These are phyloP conservation scores for Sinosuthora webbiana DNA, from an alignment of 2,113 vertebrate genomes.

Conservation along the genomic window DNA sequence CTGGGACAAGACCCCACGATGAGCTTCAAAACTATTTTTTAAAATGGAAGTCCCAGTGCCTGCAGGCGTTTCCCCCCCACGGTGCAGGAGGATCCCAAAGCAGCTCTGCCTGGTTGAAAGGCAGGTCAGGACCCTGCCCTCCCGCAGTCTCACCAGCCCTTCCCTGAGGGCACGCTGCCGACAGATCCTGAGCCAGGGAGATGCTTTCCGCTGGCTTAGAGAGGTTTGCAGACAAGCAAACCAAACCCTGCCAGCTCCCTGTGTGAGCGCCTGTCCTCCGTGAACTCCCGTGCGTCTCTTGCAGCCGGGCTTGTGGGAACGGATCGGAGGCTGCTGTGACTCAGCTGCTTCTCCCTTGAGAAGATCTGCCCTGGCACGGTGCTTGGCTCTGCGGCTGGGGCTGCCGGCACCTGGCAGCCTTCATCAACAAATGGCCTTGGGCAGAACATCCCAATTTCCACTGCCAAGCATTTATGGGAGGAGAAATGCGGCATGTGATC, in stretches of 20 bases:
- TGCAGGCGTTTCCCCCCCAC: neutral
- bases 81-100: neutral
- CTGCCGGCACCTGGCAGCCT: constrained; percentile 20
- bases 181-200: neutral
- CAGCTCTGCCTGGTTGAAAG: neutral
- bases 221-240: neutral
- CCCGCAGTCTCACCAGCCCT: neutral
- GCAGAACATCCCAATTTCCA: constrained; percentile 34
- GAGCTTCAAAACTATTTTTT: neutral
- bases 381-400: neutral
- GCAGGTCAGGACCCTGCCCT: constrained; percentile 7
- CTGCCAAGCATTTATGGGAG: neutral
- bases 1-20: fast-evolving
- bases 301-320: constrained; percentile 34
- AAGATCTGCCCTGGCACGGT: constrained; percentile 2
- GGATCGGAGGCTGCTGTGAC: constrained; percentile 17
- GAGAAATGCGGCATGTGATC: neutral
- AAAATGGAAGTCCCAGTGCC: neutral
- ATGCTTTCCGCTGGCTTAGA: neutral
- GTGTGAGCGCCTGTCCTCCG: neutral
- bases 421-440: neutral
- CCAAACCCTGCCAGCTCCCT: neutral
- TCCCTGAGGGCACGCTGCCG: neutral
- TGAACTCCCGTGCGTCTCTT: neutral
- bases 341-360: constrained; percentile 53